Conservation (phyloP, 2,797 vertebrate species). For the Gobio occitaniae region DNA sequence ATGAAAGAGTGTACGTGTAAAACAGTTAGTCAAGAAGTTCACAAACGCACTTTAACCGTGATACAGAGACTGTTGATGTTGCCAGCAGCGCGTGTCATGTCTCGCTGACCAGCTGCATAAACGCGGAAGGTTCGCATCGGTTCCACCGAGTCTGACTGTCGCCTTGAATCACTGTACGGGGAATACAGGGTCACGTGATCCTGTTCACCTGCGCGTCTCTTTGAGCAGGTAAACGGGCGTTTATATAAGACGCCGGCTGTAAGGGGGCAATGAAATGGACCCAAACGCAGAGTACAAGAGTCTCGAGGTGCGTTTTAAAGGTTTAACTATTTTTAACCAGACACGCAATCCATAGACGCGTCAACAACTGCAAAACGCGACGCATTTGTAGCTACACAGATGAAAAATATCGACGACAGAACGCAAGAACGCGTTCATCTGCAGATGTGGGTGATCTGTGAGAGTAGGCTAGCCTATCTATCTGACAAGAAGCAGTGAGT, state of each 20-base stretch:
- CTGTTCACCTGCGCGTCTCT: conserved; percentile 16
- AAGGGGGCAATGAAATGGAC: neutral
- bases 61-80: neutral
- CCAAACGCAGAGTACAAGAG: neutral
- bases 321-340: neutral
- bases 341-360: neutral
- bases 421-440: too few species aligned
- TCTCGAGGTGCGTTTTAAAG: too few species aligned
- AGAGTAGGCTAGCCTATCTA: neutral
- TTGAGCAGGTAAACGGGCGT: conserved; percentile 16
- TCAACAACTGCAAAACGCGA: neutral
- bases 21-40: neutral
- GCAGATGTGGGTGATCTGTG: neutral
- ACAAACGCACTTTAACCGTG: too few species aligned
- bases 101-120: neutral
- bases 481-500: neutral
- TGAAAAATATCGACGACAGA: neutral
- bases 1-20: neutral
- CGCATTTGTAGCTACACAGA: neutral
- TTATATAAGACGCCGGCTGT: neutral
- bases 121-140: conserved; percentile 20
- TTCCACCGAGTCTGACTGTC: neutral
- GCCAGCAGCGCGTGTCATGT: neutral
- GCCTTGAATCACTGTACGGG: neutral
- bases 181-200: conserved; percentile 46